A percentile compares a stretch with the other conserved stretches of the same genome.
phyloP scores from a whole-genome alignment of 2,113 vertebrate species.

The Nothoprocta perdicaria region DNA sequence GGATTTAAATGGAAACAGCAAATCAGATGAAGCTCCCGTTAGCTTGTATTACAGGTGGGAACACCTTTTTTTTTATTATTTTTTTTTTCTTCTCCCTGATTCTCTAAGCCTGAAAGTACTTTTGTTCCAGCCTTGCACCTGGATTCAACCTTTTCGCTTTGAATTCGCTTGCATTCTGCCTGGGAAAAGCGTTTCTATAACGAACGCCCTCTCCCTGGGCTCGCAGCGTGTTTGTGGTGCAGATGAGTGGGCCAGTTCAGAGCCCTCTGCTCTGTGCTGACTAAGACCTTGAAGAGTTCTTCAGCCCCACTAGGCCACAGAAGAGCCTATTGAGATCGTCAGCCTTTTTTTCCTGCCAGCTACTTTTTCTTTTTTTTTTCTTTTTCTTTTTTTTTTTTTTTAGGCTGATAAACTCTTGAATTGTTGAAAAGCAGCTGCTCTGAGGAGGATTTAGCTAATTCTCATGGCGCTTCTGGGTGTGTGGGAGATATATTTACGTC shows the following conservation, averaged over 20 bases:
- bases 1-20: background rate
- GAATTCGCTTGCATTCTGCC: constrained; percentile 59
- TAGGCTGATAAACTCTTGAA: constrained; percentile 76
- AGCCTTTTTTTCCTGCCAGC: constrained; percentile 68
- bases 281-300: constrained; percentile 77
- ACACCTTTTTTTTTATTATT: background rate
- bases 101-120: constrained; percentile 45
- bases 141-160: constrained; percentile 54
- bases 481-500: constrained; percentile 52
- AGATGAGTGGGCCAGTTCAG: constrained; percentile 66
- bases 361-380: constrained; percentile 50
- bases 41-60: background rate
- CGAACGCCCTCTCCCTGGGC: constrained; percentile 56
- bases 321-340: constrained; percentile 71
- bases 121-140: constrained; percentile 71
- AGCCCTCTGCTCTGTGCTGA: constrained; percentile 37
- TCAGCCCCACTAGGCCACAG: constrained; percentile 62
- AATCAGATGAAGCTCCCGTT: background rate
- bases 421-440: constrained; percentile 77
- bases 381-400: constrained; percentile 57
- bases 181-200: constrained; percentile 75
- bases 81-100: background rate
- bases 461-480: constrained; percentile 52
- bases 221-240: constrained; percentile 57
- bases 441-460: constrained; percentile 72